Evolutionary conservation across 2,113 vertebrate species (phyloP), one percentile per base, ranked within the genome.

Genomic region (Pimephales promelas): DNA sequence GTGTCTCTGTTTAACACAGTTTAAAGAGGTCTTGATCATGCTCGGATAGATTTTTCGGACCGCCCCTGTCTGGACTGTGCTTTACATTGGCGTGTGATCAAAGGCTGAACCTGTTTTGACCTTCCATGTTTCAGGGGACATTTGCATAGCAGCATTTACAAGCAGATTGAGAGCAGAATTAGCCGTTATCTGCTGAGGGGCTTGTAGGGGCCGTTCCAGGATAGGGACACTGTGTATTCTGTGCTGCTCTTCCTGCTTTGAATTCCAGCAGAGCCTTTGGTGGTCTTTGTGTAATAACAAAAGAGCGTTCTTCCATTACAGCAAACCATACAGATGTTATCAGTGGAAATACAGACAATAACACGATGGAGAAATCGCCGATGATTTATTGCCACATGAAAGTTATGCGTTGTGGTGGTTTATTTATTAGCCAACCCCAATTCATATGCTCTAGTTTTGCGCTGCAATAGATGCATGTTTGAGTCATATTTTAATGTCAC

Each of bases 21-120:
- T 79, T 79, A 72, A 71, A 62, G 40, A 31, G 28, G 47, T 45
- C 2, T 13, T 18, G 47, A 56, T 54, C 64, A 70, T 3, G 24
- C 24, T 28, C 18, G 13, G 40, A 9, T 43, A 52, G 52, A 62
- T 79, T 68, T 52, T 20, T 79, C 13, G 56, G 45, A 76, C 68
- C 56, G 66, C 73, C 79, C 49, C 83, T 87, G 83, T 87, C 85
- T 79, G 57, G 31, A 64, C 66, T 31, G 22, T 34, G 77, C 43
- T 81, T 79, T 5, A 13, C 64, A 57, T 70, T 73, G 70, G 61
- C 52, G 62, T 18, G 28, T 84, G 85, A 90, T 88, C 86, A 88
- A 90, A 90, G 87, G 76, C 86, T 83, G 75, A 83, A 80, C 85
- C 75, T 74, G 11, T 68, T 20, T 64, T 70, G 83, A 86, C 85